Base-by-base conservation (phyloP, 92 coral and sea anemone species). In the Paragorgia papillata region DNA sequence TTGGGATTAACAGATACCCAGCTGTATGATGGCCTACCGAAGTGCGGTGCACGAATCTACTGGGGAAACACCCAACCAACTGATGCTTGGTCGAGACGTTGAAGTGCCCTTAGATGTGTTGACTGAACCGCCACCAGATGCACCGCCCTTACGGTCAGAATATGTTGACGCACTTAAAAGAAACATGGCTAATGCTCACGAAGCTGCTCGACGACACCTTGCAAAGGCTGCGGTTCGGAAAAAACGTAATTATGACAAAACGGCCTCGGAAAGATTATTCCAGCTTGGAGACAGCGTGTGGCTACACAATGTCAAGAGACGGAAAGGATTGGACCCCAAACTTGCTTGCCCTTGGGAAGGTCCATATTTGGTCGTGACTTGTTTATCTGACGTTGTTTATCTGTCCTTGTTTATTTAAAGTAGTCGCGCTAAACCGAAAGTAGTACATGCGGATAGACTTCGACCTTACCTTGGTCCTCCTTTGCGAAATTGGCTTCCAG, bases 271-370 rank as follows among this genome's bases (percentile, higher is more conserved):
- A 9, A 66, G 58, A 66, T 62, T 79, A 10, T 85, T 81, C 68
- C 82, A 58, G 3, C 60, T 73, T 1, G 85, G 89, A 46, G 89
- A 89, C 74, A 88, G 88, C 31, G 87, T 89, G 7, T 89, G 87
- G 87, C 55, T 81, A 21, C 92, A 81, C 70, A 57, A 85, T 31
- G 41, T 78, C 63, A 62, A 87, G 13, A 55, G 83, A 15, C 62
- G 41, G 73, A 75, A 85, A 40, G 82, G 89, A 25, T 37, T 82
- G 63, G 76, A 54, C 33, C 80, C 80, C 4, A 87, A 87, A 49
- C 73, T 87, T n/a, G 75, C 57, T 24, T 55, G 74, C 33, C 86
- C 86, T 3, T 76, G 84, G 86, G 82, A 84, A 32, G 79, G 86
- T 9, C 86, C 88, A 22, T 87, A 66, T 75, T 15, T 84, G 0